Conservation (phyloP, 2,113 vertebrate species). For the Beaufortia kweichowensis region DNA sequence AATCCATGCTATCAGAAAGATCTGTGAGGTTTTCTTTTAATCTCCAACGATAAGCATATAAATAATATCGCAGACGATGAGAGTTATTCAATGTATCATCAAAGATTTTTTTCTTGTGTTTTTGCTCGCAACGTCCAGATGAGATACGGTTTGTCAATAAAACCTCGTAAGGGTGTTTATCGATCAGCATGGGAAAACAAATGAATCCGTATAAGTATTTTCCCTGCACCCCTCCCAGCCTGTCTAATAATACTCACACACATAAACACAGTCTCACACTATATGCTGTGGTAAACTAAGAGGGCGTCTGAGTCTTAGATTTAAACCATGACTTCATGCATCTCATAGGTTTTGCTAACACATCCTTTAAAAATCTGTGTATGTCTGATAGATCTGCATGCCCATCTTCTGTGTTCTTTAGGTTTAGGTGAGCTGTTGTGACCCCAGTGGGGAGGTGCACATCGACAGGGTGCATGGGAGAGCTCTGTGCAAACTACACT, state of each 20-base stretch:
- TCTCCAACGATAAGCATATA: conserved; percentile 36
- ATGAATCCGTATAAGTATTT: conserved; percentile 47
- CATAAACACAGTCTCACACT: conserved; percentile 11
- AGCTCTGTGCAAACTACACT: conserved; percentile 56
- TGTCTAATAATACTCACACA: not conserved
- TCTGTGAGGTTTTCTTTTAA: conserved; percentile 4
- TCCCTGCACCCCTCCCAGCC: conserved; percentile 7
- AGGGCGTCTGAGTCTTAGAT: conserved; percentile 4
- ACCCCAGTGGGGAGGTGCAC: conserved; percentile 16
- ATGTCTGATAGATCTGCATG: not conserved
- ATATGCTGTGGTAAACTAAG: not conserved
- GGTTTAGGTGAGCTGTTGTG: not conserved
- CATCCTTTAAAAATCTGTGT: not conserved
- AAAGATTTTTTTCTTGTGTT: conserved; percentile 4
- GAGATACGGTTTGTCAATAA: conserved; percentile 45
- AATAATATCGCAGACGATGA: conserved; percentile 6
- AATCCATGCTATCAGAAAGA: conserved; percentile 29
- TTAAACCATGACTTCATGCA: conserved; percentile 30
- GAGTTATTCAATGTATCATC: conserved; percentile 20
- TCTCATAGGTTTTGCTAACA: conserved; percentile 18
- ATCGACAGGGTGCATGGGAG: conserved; percentile 39
- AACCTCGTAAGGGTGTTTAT: conserved; percentile 41
- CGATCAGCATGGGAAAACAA: conserved; percentile 54
- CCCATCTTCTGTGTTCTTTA: not conserved
- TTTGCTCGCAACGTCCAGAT: not conserved